These are phyloP conservation scores for Paguma larvata DNA, from an alignment of 2,797 vertebrate genomes.

Conservation along the genomic window DNA sequence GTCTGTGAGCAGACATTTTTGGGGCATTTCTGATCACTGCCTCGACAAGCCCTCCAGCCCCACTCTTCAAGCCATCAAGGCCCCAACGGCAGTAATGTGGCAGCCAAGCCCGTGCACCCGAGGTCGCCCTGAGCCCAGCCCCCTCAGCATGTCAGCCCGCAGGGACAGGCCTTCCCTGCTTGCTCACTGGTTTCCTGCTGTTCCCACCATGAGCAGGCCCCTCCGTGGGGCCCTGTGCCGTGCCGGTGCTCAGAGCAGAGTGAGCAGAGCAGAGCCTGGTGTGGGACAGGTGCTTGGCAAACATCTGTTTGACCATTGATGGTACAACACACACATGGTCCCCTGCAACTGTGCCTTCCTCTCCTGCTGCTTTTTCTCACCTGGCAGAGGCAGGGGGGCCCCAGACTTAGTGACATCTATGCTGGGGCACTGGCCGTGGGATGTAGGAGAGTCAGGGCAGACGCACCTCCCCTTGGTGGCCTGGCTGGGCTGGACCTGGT, in stretches of 20 bases:
- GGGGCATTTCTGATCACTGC: not conserved
- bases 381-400: not conserved
- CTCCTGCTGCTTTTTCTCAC: not conserved
- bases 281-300: not conserved
- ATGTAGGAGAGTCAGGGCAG: not conserved
- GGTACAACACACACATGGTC: rapidly evolving
- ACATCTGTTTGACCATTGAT: not conserved
- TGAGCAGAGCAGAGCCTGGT: not conserved
- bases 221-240: not conserved
- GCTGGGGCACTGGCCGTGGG: not conserved
- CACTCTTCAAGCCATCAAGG: not conserved
- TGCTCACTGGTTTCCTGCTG: not conserved
- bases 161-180: not conserved
- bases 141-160: not conserved
- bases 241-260: not conserved
- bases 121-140: not conserved
- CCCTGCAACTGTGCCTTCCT: not conserved
- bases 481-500: too few species aligned
- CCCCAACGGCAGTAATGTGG: not conserved
- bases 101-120: not conserved
- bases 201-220: not conserved
- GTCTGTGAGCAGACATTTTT: not conserved
- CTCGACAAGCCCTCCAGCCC: conserved; percentile 77
- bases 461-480: not conserved
- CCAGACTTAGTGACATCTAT: not conserved